Base-by-base conservation (phyloP, 2,797 vertebrate species). In the Peromyscus eremicus region DNA sequence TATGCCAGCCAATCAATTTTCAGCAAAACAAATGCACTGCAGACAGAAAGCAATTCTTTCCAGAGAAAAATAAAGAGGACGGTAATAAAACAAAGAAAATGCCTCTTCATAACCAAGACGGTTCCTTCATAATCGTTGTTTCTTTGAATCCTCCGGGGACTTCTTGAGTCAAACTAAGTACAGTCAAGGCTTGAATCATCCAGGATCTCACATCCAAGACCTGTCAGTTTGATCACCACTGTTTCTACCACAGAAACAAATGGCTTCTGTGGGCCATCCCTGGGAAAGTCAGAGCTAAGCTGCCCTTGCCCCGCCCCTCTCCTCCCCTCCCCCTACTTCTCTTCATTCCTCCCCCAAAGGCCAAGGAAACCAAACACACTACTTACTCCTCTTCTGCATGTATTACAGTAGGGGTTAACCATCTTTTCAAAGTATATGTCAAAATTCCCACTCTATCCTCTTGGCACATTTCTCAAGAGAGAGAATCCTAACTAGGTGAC, bases 111-210 rank as follows among this genome's bases (percentile, higher is more conserved):
- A n/a, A 62, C 23, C 52, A 92, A 62, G 32, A 32, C 14, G 68
- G 32, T 73, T 83, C 43, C 70, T 86, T 82, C 46, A 86, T 87
- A 90, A 92, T n/a, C 8, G 11, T 43, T 79, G 34, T 52, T 88
- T 89, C 37, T 92, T 91, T 37, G 46, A 85, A 87, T 93, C 93
- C 12, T 14, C 77, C 32, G 52, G 89, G 57, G 81, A 92, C 89
- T 91, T 89, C n/a, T 32, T 86, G 43, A 95, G 70, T 92, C 90
- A 94, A 93, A 93, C 29, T 60, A 85, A 93, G 75, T 37, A 71
- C 37, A 87, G 57, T 21, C 32, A 91, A 85, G 55, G 7, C 52
- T 70, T 89, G 37, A 83, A 34, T 94, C 82, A 84, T 25, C 62
- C 46, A 62, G 13, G 71, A 80, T 57, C 76, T 88, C 64, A 92